Percentiles rank a stretch among this genome's conserved stretches.
Conservation (phyloP, 2,888 invertebrate species). For the Vannuccia rotundouncinata region DNA sequence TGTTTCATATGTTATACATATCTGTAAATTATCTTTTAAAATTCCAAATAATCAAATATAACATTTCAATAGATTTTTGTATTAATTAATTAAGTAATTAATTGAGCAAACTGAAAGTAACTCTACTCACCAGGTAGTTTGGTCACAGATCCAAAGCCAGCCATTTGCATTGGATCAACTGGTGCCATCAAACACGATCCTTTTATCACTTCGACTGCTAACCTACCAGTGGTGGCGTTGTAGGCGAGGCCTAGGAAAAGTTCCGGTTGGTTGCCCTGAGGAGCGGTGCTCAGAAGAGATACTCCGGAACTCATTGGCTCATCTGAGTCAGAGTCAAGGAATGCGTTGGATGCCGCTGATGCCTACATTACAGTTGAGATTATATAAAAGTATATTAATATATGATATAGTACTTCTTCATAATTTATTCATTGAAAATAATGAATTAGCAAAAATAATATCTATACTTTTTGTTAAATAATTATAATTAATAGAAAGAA, state of each 20-base stretch:
- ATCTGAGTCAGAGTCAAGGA: neutral
- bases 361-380: neutral
- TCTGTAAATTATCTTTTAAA: too few relatives aligned
- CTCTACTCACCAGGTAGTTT: neutral
- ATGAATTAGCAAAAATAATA: too few relatives aligned
- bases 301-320: neutral
- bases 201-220: slow-evolving; percentile 81
- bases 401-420: neutral
- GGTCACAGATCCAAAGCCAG: neutral
- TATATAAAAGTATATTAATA: neutral
- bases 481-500: too few relatives aligned
- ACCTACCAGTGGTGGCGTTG: slow-evolving; percentile 82
- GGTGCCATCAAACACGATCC: slow-evolving; percentile 63
- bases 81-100: too few relatives aligned
- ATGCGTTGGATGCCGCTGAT: neutral
- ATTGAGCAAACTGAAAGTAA: neutral
- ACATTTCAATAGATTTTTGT: too few relatives aligned
- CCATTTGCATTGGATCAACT: neutral
- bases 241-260: slow-evolving; percentile 80
- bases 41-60: too few relatives aligned
- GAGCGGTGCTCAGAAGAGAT: neutral
- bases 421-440: too few relatives aligned
- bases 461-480: too few relatives aligned
- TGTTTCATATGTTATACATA: too few relatives aligned
- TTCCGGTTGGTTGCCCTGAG: slow-evolving; percentile 69